Conservation (phyloP, 2,888 invertebrate species). For the Perizoma affinitatum region DNA sequence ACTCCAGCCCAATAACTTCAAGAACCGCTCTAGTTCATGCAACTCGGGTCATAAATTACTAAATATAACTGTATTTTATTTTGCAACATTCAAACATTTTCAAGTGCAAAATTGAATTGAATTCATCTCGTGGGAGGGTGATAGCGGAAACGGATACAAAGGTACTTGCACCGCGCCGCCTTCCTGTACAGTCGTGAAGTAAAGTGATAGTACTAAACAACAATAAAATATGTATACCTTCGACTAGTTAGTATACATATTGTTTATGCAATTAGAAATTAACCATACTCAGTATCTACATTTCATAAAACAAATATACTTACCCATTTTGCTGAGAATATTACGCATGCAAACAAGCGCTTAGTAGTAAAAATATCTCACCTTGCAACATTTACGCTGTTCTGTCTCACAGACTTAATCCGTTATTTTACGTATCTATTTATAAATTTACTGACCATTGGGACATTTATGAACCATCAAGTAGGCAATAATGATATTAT, state of each 20-base stretch:
- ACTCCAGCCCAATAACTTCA: not conserved
- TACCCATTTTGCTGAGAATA: no score
- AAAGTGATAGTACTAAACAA: constrained; percentile 25
- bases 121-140: constrained; percentile 60
- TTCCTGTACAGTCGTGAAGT: constrained; percentile 69
- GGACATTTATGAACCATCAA: no score
- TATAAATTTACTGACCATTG: no score
- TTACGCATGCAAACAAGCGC: no score
- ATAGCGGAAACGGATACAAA: constrained; percentile 77
- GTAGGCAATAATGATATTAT: no score
- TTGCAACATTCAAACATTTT: constrained; percentile 31
- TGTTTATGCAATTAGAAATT: not conserved
- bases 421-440: no score
- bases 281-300: no score
- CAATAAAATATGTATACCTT: no score
- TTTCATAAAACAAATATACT: no score
- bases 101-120: constrained; percentile 46
- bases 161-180: constrained; percentile 57
- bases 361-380: no score
- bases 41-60: constrained; percentile 16
- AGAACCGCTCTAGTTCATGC: constrained; percentile 7
- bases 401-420: no score
- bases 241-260: not conserved
- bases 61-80: constrained; percentile 18
- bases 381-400: no score